Conservation (phyloP, 2,888 invertebrate species). For the Leistus spinibarbis region DNA sequence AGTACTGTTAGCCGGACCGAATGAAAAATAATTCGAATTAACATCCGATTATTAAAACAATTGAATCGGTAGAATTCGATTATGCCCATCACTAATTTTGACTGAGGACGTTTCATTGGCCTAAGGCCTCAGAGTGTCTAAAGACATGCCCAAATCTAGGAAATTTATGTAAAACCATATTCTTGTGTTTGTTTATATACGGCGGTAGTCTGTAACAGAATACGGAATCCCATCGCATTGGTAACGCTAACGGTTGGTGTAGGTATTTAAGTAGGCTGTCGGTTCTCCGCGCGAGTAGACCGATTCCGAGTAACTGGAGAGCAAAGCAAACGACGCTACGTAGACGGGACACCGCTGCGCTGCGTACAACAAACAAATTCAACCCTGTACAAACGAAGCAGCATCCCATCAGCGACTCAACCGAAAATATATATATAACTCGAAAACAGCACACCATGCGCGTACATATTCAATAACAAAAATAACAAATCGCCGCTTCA, state of each 20-base stretch:
- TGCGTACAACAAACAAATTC: conserved; percentile 12
- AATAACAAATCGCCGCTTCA: not conserved
- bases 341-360: not conserved
- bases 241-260: too few relatives aligned
- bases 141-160: too few relatives aligned
- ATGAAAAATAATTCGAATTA: too few relatives aligned
- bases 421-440: not conserved
- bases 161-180: not conserved
- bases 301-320: conserved; percentile 22
- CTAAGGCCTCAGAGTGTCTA: too few relatives aligned
- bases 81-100: too few relatives aligned
- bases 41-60: too few relatives aligned
- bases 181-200: not conserved
- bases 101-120: too few relatives aligned
- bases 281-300: not conserved
- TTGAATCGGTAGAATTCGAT: too few relatives aligned
- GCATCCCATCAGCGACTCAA: not conserved
- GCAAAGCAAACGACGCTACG: not conserved
- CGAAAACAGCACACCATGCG: not conserved
- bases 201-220: not conserved
- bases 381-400: conserved; percentile 17
- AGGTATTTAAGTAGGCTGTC: not conserved
- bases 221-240: not conserved
- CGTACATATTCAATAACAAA: not conserved
- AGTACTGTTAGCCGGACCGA: too few relatives aligned